Evolutionary conservation across 2,888 invertebrate genomes (phyloP), one percentile per base, ranked within the genome.

Genomic region (Micoletzkya japonica): DNA sequence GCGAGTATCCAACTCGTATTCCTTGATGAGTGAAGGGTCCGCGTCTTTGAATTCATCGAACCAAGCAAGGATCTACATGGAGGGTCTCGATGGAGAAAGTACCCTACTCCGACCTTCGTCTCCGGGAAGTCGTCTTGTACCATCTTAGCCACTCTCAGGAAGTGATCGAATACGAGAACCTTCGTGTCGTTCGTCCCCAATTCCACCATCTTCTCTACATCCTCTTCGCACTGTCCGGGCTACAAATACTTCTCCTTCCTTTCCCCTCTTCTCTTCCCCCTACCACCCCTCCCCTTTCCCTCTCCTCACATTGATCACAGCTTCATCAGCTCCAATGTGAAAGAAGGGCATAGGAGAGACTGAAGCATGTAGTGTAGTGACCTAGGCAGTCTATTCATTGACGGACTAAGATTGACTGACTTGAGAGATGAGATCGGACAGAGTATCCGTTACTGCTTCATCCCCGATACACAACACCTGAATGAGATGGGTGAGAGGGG

Each of bases 281-380:
- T 17, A 26, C 17, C 2, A 17, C 32, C 56, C 14, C 7, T 26
- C 20, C 26, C 56, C 28, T 24, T 30, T 56, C 28, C 28, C 20
- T 54, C 14, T 26, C 17, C 26, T 3, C 7, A 64, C 64, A 50
- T 64, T 52, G 30, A 67, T 67, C 17, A 77, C 76, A 28, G 87
- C 88, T 85, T 88, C 88, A 81, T 88, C 88, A 71, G 87, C 87
- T 30, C 88, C 88, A 61, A 88, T 87, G 77, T 88, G 88, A 70
- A 88, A 84, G 93, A 64, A 93, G 86, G 0, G 90, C 37, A 84
- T 79, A 26, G 86, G 83, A 78, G 87, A 88, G 49, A 83, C 81
- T n/a, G 86, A 81, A n/a, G 86, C 83, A 78, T 88, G 88, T 14
- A 86, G 60, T 17, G 54, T 28, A 36, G 73, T 67, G 0, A 80